These are phyloP conservation scores for Magallana ariakensis DNA, from an alignment of 1,140 invertebrate species.

Conservation along the genomic window DNA sequence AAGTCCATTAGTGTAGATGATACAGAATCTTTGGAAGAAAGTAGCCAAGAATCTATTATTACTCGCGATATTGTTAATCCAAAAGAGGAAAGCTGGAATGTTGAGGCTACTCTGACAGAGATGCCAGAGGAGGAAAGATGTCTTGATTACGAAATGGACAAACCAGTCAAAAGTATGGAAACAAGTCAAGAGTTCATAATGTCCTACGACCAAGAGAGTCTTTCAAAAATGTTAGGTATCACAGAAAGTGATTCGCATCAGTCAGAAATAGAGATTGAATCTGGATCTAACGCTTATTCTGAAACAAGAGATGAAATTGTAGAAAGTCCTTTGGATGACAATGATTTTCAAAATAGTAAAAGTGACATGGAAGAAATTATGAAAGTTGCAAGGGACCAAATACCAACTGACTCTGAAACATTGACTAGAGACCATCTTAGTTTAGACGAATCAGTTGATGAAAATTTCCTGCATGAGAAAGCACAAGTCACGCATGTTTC, in stretches of 20 bases:
- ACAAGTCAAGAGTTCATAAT: conserved; percentile 63
- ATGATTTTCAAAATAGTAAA: too few species aligned
- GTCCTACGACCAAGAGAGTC: conserved; percentile 74
- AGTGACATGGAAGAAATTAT: too few species aligned
- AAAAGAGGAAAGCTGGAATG: background rate
- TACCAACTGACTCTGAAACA: too few species aligned
- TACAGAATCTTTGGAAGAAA: background rate
- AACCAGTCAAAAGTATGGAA: background rate
- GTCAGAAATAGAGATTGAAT: background rate
- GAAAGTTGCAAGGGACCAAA: too few species aligned
- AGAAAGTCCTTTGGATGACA: too few species aligned
- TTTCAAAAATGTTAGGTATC: conserved; percentile 57
- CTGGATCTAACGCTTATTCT: too few species aligned
- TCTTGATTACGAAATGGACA: background rate
- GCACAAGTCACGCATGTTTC: conserved; percentile 33
- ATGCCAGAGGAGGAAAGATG: background rate
- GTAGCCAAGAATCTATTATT: conserved; percentile 15
- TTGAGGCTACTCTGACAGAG: background rate
- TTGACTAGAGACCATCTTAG: background rate
- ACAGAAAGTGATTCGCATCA: background rate
- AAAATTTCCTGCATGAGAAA: conserved; percentile 21
- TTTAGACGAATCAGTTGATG: background rate
- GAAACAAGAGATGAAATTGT: too few species aligned
- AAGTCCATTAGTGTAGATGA: conserved; percentile 6
- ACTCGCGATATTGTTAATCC: background rate